Conservation (phyloP, 2,888 invertebrate genomes). For the Dryobotodes eremita region DNA sequence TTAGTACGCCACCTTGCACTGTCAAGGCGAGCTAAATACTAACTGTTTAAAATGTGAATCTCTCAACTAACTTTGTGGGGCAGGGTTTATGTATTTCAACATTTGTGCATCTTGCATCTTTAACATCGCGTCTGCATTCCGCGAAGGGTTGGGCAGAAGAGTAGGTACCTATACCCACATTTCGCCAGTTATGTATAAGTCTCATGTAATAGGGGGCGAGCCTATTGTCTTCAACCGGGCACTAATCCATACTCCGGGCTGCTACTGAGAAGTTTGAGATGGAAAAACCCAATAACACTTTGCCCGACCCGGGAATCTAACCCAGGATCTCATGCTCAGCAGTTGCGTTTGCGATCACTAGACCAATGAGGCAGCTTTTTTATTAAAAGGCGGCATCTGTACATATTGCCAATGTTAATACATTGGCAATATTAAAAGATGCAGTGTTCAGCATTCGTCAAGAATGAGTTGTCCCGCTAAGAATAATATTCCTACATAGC, state of each 20-base stretch:
- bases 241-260: too few relatives aligned
- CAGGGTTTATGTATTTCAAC: constrained; percentile 16
- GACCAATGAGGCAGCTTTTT: not conserved
- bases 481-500: too few relatives aligned
- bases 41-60: constrained; percentile 22
- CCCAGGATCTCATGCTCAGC: not conserved
- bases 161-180: not conserved
- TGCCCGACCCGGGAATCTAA: not conserved
- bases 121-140: not conserved
- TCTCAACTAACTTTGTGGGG: not conserved
- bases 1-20: constrained; percentile 25
- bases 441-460: not conserved
- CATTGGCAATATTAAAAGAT: too few relatives aligned
- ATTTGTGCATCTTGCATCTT: constrained; percentile 7
- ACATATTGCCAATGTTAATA: too few relatives aligned
- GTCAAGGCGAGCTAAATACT: constrained; percentile 45
- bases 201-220: not conserved
- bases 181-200: not conserved
- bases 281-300: not conserved
- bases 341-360: not conserved
- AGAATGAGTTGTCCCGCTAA: not conserved
- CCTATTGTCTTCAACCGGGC: not conserved
- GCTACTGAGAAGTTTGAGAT: not conserved
- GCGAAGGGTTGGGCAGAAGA: not conserved
- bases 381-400: too few relatives aligned